Percentiles rank a stretch among this genome's conserved stretches.
Conservation (phyloP, 2,797 vertebrate species). For the Picus viridis region DNA sequence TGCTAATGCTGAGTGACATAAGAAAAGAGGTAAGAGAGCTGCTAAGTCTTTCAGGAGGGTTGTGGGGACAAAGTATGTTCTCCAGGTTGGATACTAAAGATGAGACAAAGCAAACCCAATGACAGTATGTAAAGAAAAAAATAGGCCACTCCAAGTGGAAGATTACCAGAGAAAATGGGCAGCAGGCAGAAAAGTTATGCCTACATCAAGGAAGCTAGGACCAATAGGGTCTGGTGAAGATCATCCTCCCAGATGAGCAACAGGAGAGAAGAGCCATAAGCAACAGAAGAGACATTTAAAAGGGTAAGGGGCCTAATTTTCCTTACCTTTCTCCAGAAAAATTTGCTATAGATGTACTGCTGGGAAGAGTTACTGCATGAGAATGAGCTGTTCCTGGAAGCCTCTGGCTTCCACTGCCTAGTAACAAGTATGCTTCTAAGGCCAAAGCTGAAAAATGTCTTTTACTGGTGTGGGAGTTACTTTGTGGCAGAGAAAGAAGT, state of each 20-base stretch:
- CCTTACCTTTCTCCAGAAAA: not conserved
- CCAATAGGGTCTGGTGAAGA: not conserved
- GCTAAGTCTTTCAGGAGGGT: slow-evolving; percentile 17
- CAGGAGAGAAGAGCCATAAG: not conserved
- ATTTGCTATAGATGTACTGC: not conserved
- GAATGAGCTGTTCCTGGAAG: not conserved
- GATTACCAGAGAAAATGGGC: not conserved
- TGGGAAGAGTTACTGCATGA: not conserved
- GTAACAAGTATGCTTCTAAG: not conserved
- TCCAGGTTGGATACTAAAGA: not conserved
- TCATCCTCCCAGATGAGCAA: not conserved
- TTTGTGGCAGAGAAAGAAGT: not conserved
- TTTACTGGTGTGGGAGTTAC: not conserved
- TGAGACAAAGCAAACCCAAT: slow-evolving; percentile 1
- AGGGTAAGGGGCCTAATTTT: slow-evolving; percentile 1
- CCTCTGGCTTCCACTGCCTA: not conserved
- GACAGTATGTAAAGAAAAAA: not conserved
- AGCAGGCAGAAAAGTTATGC: not conserved
- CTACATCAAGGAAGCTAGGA: not conserved
- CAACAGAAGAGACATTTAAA: not conserved
- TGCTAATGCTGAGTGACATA: slow-evolving; percentile 34
- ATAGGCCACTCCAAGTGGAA: not conserved
- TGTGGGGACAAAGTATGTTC: not conserved
- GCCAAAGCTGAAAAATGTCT: not conserved
- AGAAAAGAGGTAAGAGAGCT: slow-evolving; percentile 37